Percentiles rank a stretch among this genome's conserved stretches.
Evolutionary conservation across 1,140 invertebrate genomes (phyloP).

Genomic region (Ladona fulva): DNA sequence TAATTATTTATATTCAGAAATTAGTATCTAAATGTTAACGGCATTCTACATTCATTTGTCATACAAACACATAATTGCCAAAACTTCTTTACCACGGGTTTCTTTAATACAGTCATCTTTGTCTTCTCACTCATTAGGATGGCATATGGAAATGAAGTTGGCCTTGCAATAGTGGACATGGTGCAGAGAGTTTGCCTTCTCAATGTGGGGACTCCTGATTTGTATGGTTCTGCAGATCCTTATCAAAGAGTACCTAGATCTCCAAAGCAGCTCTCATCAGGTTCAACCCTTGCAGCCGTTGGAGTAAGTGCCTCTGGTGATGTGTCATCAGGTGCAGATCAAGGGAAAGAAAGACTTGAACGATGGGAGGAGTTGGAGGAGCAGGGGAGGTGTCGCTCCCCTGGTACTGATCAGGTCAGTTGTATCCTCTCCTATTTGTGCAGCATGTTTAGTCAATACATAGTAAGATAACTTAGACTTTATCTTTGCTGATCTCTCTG

Average conservation of each 20-base stretch:
- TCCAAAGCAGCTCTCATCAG: constrained; percentile 48
- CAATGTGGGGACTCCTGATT: constrained; percentile 72
- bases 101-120: too few relatives aligned
- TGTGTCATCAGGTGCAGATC: background rate
- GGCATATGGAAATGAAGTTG: constrained; percentile 92
- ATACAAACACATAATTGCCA: too few relatives aligned
- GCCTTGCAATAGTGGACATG: constrained; percentile 89
- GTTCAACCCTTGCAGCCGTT: background rate
- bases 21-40: too few relatives aligned
- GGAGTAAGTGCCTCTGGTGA: background rate
- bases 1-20: too few relatives aligned
- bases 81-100: too few relatives aligned
- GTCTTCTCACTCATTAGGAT: constrained; percentile 51
- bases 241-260: constrained; percentile 77
- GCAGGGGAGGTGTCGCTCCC: constrained; percentile 61
- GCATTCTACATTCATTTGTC: too few relatives aligned
- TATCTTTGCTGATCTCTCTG: constrained; percentile 4
- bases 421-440: constrained; percentile 15
- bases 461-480: background rate
- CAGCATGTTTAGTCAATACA: background rate
- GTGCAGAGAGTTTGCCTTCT: constrained; percentile 82
- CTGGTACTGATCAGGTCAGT: constrained; percentile 85
- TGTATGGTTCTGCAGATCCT: constrained; percentile 81
- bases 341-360: background rate
- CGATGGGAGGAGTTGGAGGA: background rate